These are phyloP conservation scores for Ptychoptera contaminata DNA, from an alignment of 2,888 invertebrate species.

Conservation along the genomic window DNA sequence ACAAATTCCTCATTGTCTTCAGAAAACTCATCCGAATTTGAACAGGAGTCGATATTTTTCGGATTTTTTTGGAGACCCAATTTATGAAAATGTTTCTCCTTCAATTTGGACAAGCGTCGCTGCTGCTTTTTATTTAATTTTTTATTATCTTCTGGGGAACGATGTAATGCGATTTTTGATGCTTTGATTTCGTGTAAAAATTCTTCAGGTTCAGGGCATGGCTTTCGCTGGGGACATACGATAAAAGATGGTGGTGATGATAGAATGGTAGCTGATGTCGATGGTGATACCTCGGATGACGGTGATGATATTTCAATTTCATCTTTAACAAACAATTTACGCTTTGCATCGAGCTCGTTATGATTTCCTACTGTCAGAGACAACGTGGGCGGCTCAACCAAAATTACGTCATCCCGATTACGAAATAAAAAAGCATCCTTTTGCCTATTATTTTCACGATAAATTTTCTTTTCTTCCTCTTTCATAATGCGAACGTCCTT, in stretches of 20 bases:
- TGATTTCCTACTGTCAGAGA: neutral
- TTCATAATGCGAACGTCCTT: neutral
- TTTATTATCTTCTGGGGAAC: conserved; percentile 26
- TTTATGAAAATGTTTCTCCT: conserved; percentile 41
- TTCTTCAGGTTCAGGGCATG: conserved; percentile 23
- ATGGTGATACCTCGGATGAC: neutral
- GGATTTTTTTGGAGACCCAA: conserved; percentile 29
- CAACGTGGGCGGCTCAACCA: neutral
- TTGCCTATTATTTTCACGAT: neutral
- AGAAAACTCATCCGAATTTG: conserved; percentile 22
- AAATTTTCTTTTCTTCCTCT: conserved; percentile 5
- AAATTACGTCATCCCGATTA: neutral
- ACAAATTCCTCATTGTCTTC: conserved; percentile 31
- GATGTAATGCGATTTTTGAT: conserved; percentile 23
- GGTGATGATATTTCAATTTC: neutral
- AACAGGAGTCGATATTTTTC: conserved; percentile 9
- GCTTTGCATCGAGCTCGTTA: neutral
- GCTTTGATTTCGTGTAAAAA: conserved; percentile 26
- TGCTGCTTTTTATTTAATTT: conserved; percentile 30
- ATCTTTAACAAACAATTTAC: neutral
- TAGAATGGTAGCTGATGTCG: neutral
- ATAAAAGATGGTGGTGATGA: neutral
- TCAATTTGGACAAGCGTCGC: conserved; percentile 34
- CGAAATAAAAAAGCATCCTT: neutral
- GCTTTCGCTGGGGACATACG: conserved; percentile 11